Conservation (phyloP, 2,797 vertebrate genomes). For the Halcyon badia region DNA sequence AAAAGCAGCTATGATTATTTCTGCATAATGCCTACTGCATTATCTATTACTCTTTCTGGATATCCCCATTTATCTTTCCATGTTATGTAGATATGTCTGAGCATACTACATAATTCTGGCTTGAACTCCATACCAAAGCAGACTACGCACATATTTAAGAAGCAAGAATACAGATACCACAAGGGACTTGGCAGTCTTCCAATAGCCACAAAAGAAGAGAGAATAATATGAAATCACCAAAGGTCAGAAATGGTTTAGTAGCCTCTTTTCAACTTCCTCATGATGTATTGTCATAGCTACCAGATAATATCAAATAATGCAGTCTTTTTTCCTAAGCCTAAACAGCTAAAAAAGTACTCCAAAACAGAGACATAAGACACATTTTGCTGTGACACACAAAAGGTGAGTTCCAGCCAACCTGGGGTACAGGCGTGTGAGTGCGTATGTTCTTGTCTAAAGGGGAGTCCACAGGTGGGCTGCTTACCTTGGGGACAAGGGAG, state of each 20-base stretch:
- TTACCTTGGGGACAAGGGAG: too few species aligned
- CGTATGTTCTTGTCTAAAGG: neutral
- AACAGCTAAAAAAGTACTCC: neutral
- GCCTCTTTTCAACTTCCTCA: neutral
- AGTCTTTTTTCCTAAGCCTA: neutral
- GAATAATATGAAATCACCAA: neutral
- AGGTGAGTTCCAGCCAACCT: neutral
- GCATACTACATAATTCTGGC: neutral
- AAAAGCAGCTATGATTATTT: neutral
- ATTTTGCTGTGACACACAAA: neutral
- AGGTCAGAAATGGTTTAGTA: neutral
- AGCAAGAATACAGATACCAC: neutral
- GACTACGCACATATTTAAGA: neutral
- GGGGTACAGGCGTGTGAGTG: fast-evolving
- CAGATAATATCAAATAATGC: neutral
- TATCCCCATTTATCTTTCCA: neutral
- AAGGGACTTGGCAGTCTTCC: neutral
- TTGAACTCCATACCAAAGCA: neutral
- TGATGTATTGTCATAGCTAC: neutral
- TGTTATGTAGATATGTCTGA: neutral
- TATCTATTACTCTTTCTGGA: neutral
- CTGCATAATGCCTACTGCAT: neutral
- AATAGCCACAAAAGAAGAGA: neutral
- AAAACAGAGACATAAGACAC: neutral
- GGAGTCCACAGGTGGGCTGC: fast-evolving